Base-by-base conservation (phyloP, 1,140 invertebrate species). In the Ips typographus region DNA sequence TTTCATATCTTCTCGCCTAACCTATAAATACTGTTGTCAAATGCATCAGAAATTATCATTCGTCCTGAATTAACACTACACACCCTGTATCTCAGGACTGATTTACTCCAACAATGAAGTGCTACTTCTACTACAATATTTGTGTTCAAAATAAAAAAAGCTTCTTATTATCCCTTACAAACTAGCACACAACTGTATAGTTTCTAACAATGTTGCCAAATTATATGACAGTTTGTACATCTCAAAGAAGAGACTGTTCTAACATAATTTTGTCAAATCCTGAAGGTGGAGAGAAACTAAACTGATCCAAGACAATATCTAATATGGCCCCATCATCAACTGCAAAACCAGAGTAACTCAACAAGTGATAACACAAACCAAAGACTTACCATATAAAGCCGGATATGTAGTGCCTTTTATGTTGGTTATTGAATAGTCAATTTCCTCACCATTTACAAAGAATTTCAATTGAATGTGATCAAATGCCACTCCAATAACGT, bases 401-500 rank as follows among this genome's bases (percentile, higher is more conserved):
- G 98, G 96, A 84, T 91, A 98, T 1, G 97, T 88, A 4, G 92
- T 92, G 69, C 95, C 95, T 80, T 92, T 93, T 65, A 98, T 89
- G 81, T 93, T 95, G 68, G 88, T 87, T 5, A 98, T 84, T n/a
- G 94, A 90, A 74, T 88, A 87, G 75, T 95, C 91, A 74, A 96
- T 82, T 73, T 90, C 88, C 78, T 90, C 91, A 3, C 96, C 96
- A 85, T 98, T 99, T 36, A 97, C 81, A 80, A 90, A 98, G 83
- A 99, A 98, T 80, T 96, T 98, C 41, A 99, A 82, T 79, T 98
- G 94, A 63, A 98, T 90, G 82, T 99, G 98, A 80, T 99, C 97
- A 81, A 94, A 99, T 2, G 93, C 90, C 36, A 99, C 83, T 56
- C 97, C 96, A 77, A 99, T 88, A 68, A 96, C 89, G 82, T 99